Percentiles rank a stretch among this genome's conserved stretches.
Evolutionary conservation across 2,888 invertebrate genomes (phyloP).

Genomic region (Petrophora chlorosata): DNA sequence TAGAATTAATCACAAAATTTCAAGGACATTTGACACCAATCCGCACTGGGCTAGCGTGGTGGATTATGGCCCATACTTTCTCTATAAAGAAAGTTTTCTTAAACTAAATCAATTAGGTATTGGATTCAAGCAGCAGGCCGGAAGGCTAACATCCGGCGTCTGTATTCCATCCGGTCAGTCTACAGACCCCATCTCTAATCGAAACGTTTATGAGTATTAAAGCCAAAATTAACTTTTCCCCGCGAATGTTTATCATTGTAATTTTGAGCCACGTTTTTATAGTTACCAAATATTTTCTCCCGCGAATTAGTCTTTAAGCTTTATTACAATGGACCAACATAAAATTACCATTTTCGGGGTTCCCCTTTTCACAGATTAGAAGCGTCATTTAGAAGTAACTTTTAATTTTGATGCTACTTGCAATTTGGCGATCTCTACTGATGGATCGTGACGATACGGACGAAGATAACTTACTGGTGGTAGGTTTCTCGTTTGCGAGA

Average conservation of each 20-base stretch:
- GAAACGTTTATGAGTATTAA: constrained; percentile 22
- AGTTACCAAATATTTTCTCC: constrained; percentile 48
- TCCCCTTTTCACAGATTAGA: constrained; percentile 8
- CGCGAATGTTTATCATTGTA: constrained; percentile 39
- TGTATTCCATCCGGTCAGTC: constrained; percentile 1
- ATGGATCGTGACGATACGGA: too few relatives aligned
- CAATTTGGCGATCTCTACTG: too few relatives aligned
- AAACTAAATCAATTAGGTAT: background rate
- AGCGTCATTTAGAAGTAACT: background rate
- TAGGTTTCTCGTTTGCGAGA: too few relatives aligned
- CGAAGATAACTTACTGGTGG: too few relatives aligned
- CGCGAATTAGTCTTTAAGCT: constrained; percentile 52
- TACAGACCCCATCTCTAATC: constrained; percentile 1
- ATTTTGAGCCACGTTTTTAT: constrained; percentile 48
- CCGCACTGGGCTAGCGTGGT: too few relatives aligned
- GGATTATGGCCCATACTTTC: too few relatives aligned
- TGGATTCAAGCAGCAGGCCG: too few relatives aligned
- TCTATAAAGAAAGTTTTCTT: too few relatives aligned
- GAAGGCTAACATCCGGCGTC: constrained; percentile 1
- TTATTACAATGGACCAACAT: constrained; percentile 53
- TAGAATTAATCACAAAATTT: too few relatives aligned
- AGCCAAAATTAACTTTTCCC: constrained; percentile 36
- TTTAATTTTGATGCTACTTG: background rate
- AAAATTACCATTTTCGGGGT: constrained; percentile 54
- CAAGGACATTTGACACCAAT: too few relatives aligned